Evolutionary conservation across 1,140 invertebrate species (phyloP), one percentile per base, ranked within the genome.

Genomic region (Drosophila persimilis): DNA sequence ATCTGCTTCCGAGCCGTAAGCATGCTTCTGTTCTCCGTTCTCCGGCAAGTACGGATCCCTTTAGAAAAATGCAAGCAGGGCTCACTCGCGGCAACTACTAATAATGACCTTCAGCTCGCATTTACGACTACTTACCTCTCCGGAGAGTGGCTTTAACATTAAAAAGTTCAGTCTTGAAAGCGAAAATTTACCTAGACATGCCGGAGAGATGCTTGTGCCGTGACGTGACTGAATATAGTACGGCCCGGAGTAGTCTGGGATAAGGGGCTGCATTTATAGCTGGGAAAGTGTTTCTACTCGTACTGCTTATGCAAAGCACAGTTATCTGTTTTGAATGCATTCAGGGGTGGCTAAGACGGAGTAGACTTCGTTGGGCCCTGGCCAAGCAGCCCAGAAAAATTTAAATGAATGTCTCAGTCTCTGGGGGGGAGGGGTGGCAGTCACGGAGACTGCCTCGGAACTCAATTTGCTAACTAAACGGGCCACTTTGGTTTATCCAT

Each of bases 381-480:
- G 57, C 22, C 8, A 55, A 44, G 20, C 61, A 58, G 56, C 43
- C 15, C 29, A 51, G n/a, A 8, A 54, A 26, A 66, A 77, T 72
- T 47, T 46, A 41, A 69, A 56, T 67, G 58, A 71, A 61, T 66
- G 53, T 56, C 72, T 35, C 24, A 31, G 48, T n/a, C 29, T 47
- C 24, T 15, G 17, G 41, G 20, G 20, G 20, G 20, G 20, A 2
- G 20, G 20, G 20, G 1, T 9, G 26, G 4, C 24, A 26, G 29
- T 20, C 53, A 52, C 54, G 48, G 63, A 58, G 20, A 47, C 51
- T 22, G 22, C n/a, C 20, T 58, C 45, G 63, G 57, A 44, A 24
- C 9, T 59, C 41, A 71, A 55, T 86, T 77, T 81, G 53, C 64
- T 60, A 64, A 62, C 74, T 81, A 51, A 86, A 81, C 70, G 60